phyloP scores from a whole-genome alignment of 1,140 invertebrate genomes.

The Lepidostoma basale region DNA sequence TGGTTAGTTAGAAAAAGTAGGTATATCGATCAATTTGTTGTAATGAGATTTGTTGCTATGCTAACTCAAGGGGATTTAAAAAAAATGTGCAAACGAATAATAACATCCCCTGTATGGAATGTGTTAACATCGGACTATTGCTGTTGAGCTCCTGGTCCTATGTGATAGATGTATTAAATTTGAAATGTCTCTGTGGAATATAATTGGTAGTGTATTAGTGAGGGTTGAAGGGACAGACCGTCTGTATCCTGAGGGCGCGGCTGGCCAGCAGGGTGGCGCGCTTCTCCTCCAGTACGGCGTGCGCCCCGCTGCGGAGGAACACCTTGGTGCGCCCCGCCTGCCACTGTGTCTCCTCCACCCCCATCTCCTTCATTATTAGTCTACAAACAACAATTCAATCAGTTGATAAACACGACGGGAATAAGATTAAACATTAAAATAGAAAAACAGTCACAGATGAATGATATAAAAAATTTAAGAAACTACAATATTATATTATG shows the following conservation, averaged over 20 bases:
- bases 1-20: too few species aligned
- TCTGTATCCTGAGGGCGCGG: slow-evolving; percentile 82
- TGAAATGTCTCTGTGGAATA: too few species aligned
- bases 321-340: slow-evolving; percentile 91
- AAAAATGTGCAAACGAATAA: too few species aligned
- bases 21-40: too few species aligned
- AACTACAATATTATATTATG: not conserved
- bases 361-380: slow-evolving; percentile 41
- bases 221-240: slow-evolving; percentile 58
- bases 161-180: too few species aligned
- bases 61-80: too few species aligned
- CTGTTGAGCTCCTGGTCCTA: too few species aligned
- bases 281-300: slow-evolving; percentile 85
- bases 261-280: slow-evolving; percentile 68
- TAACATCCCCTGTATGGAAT: too few species aligned
- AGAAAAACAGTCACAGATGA: not conserved
- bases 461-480: not conserved
- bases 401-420: too few species aligned
- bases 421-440: not conserved
- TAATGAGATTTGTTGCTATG: too few species aligned
- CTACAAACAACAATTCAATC: slow-evolving; percentile 27
- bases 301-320: slow-evolving; percentile 82
- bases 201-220: too few species aligned
- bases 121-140: too few species aligned
- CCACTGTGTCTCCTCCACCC: slow-evolving; percentile 67